Base-by-base conservation (phyloP, 2,888 invertebrate species). In the Brachycybe producta region DNA sequence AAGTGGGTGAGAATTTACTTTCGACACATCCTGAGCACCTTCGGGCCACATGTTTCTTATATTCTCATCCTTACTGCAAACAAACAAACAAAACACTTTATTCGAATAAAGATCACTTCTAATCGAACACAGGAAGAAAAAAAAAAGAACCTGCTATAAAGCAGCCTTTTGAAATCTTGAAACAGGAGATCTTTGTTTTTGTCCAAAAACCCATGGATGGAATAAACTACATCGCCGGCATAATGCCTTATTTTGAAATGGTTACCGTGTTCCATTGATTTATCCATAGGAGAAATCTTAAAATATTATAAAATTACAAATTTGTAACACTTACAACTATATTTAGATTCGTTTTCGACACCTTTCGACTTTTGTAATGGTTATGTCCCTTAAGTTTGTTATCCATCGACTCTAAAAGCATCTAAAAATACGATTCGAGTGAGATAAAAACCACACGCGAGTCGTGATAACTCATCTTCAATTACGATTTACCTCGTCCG, bases 111-210 rank as follows among this genome's bases (percentile, higher is more conserved):
- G n/a, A n/a, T n/a, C n/a, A n/a, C n/a, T n/a, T n/a, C n/a, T n/a
- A n/a, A n/a, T 3, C 1, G 46, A 2, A 39, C 15, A 13, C 3
- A 15, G 17, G 19, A 46, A 26, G 42, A 7, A 17, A 2, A 1
- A n/a, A 3, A 51, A 43, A 35, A 40, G 27, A 43, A 71, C 71
- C 72, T 71, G 62, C 83, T 80, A 68, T 79, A 91, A 57, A 95
- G 73, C 51, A 97, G 71, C 26, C 97, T 73, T 71, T 95, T 97
- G 63, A 97, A 87, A 70, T 97, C 95, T 73, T 94, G 94, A 73
- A 88, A 97, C 43, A 97, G 73, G 0, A 87, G 85, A 67, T 97
- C 97, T 68, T 84, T 90, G 72, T 97, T 97, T 72, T 97, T 97
- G 68, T 97, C 95, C 68, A 97, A 77, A 71, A 97, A 97, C 1